A percentile compares a stretch with the other conserved stretches of the same genome.
These are phyloP conservation scores for Piezodorus guildinii DNA, from an alignment of 1,140 invertebrate genomes.

Conservation along the genomic window DNA sequence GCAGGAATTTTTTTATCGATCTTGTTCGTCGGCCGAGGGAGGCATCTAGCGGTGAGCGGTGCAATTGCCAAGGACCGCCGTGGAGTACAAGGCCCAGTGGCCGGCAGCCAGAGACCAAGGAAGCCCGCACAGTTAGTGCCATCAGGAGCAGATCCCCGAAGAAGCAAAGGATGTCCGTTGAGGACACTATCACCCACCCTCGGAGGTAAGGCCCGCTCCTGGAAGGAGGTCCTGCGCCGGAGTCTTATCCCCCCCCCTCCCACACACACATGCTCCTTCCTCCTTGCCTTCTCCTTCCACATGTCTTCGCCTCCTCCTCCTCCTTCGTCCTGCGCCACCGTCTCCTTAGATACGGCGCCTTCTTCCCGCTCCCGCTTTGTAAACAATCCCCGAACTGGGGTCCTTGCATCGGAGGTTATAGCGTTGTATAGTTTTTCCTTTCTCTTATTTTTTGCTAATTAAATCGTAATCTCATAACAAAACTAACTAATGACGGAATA, in stretches of 20 bases:
- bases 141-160: too few species aligned
- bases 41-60: slow-evolving; percentile 7
- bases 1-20: slow-evolving; percentile 31
- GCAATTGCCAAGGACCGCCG: slow-evolving; percentile 1
- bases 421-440: too few species aligned
- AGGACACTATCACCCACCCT: too few species aligned
- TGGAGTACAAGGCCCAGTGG: neutral
- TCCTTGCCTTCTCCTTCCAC: neutral
- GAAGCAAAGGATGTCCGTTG: too few species aligned
- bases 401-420: too few species aligned
- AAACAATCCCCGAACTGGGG: too few species aligned
- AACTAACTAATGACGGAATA: too few species aligned
- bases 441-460: too few species aligned
- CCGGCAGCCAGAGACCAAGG: neutral
- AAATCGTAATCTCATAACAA: too few species aligned
- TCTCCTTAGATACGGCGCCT: neutral
- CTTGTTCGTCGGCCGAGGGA: slow-evolving; percentile 24
- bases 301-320: slow-evolving; percentile 1
- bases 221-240: too few species aligned
- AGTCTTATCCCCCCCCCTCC: neutral
- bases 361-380: neutral
- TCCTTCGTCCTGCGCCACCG: slow-evolving; percentile 2
- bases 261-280: neutral
- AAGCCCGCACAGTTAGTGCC: too few species aligned
- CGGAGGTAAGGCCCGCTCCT: too few species aligned